These are phyloP conservation scores for Chaitophorus viminalis DNA, from an alignment of 2,888 invertebrate genomes.

Conservation along the genomic window DNA sequence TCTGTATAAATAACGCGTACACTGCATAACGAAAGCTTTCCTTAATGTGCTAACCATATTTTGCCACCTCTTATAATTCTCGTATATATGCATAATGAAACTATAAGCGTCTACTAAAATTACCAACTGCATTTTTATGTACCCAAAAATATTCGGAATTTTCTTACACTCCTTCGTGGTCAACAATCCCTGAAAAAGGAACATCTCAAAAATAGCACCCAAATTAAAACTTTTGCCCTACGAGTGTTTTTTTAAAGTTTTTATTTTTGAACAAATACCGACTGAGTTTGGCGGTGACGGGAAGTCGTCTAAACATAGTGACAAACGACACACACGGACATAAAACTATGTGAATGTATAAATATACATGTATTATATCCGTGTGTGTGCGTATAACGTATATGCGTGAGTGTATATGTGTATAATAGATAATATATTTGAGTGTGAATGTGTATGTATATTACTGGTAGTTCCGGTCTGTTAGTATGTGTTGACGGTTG, in stretches of 20 bases:
- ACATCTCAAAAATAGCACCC: conserved; percentile 4
- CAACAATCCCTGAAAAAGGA: not conserved
- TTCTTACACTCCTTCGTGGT: not conserved
- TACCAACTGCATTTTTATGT: not conserved
- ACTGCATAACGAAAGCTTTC: not conserved
- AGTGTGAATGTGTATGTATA: no score
- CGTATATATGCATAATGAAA: not conserved
- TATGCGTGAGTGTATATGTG: no score
- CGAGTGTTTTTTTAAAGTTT: not conserved
- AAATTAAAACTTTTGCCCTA: not conserved
- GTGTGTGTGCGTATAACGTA: no score
- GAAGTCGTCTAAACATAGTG: conserved; percentile 10
- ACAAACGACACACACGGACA: conserved; percentile 20
- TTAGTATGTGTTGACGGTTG: conserved; percentile 4
- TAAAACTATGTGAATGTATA: conserved; percentile 3
- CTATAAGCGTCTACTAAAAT: not conserved
- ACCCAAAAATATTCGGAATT: not conserved
- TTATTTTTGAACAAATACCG: not conserved
- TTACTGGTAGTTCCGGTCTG: conserved; percentile 29
- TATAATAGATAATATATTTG: no score
- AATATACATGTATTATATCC: not conserved
- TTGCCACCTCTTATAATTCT: not conserved
- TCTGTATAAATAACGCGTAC: not conserved
- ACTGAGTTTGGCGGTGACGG: not conserved
- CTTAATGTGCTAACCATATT: not conserved